Conservation (phyloP, 2,888 invertebrate species). For the Chalcosyrphus nemorum region DNA sequence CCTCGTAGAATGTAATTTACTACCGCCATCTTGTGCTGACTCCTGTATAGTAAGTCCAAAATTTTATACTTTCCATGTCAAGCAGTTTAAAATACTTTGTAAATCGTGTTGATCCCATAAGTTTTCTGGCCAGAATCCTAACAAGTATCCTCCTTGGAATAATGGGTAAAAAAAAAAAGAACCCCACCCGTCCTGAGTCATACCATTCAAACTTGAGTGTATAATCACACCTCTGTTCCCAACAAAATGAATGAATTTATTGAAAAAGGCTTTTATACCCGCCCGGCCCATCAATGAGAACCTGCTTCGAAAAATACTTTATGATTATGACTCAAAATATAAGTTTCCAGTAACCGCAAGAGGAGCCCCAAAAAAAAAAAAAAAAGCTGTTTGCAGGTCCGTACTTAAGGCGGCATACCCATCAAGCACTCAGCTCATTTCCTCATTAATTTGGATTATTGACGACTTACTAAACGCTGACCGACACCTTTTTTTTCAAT, state of each 20-base stretch:
- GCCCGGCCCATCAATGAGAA: constrained; percentile 29
- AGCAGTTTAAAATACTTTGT: no score
- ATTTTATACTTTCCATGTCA: no score
- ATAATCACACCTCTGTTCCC: neutral
- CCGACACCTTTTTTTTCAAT: constrained; percentile 63
- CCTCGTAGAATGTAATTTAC: no score
- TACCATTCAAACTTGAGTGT: neutral
- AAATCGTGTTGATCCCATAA: no score
- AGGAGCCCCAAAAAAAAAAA: no score
- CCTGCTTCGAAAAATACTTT: constrained; percentile 29
- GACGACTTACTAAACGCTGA: constrained; percentile 71
- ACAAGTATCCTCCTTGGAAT: neutral
- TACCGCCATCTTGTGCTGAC: no score
- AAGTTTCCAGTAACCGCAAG: constrained; percentile 26
- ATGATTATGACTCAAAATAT: constrained; percentile 63
- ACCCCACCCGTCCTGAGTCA: neutral
- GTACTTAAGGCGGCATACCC: constrained; percentile 17
- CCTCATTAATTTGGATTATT: constrained; percentile 71
- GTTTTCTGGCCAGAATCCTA: no score
- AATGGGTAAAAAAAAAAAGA: no score
- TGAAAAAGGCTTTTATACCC: constrained; percentile 43
- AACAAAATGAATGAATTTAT: constrained; percentile 35
- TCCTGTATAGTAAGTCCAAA: no score
- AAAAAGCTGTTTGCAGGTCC: no score
- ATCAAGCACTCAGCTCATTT: constrained; percentile 49